Percentiles rank a stretch among this genome's conserved stretches.
These are phyloP conservation scores for Calliopsis andreniformis DNA, from an alignment of 1,140 invertebrate species.

Conservation along the genomic window DNA sequence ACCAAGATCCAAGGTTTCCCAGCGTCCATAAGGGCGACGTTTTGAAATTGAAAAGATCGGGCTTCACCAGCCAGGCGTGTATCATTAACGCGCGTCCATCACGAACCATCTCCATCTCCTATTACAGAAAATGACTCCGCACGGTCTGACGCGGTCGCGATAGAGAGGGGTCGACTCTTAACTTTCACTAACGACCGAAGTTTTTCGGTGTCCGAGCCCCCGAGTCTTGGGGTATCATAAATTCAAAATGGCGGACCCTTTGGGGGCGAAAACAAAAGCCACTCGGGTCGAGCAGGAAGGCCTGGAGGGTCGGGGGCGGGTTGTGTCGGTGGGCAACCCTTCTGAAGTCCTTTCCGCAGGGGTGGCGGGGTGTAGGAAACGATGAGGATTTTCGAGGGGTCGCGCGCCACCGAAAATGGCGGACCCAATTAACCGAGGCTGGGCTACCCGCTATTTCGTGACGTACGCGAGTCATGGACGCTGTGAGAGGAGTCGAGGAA, in stretches of 20 bases:
- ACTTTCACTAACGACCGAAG: conserved; percentile 80
- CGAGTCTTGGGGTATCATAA: conserved; percentile 78
- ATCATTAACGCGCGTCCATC: conserved; percentile 47
- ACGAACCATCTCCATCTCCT: conserved; percentile 43
- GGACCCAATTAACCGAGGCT: conserved; percentile 80
- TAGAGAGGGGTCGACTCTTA: conserved; percentile 63
- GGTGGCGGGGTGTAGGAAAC: conserved; percentile 42
- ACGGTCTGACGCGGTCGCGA: conserved; percentile 48
- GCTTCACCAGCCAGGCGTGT: conserved; percentile 9
- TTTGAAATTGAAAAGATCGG: conserved; percentile 16
- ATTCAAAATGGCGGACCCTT: conserved; percentile 81
- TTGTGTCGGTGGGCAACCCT: conserved; percentile 75
- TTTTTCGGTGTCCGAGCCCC: conserved; percentile 79
- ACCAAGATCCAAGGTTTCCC: too few species aligned
- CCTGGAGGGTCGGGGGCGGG: conserved; percentile 42
- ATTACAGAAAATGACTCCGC: conserved; percentile 65
- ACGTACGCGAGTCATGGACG: conserved; percentile 65
- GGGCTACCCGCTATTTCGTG: conserved; percentile 67
- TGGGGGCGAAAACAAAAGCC: conserved; percentile 80
- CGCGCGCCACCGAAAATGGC: conserved; percentile 80
- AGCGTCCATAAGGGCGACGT: too few species aligned
- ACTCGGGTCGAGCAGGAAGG: conserved; percentile 65
- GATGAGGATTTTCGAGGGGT: conserved; percentile 71
- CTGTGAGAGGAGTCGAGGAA: conserved; percentile 48
- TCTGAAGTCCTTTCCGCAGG: conserved; percentile 67